These are phyloP conservation scores for Amblyraja radiata DNA, from an alignment of 2,797 vertebrate genomes.

Conservation along the genomic window DNA sequence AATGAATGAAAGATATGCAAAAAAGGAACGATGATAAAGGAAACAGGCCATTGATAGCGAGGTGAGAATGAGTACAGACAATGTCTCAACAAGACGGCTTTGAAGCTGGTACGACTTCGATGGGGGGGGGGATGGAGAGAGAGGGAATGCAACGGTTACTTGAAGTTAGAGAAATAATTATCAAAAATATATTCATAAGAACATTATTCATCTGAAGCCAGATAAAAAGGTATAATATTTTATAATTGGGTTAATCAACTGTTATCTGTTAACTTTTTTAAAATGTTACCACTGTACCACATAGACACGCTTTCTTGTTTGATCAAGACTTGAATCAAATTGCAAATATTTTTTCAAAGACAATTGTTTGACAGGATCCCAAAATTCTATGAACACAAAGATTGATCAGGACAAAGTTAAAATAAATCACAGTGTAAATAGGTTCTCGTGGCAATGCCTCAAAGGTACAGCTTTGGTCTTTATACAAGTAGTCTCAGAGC, in stretches of 20 bases:
- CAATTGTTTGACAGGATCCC: neutral
- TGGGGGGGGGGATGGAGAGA: no score
- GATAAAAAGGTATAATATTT: neutral
- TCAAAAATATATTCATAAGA: neutral
- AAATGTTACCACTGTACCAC: neutral
- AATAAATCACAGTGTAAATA: neutral
- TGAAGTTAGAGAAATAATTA: no score
- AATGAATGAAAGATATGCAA: no score
- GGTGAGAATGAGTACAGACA: no score
- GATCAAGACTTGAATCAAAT: neutral
- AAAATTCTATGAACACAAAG: neutral
- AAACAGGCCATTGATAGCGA: no score
- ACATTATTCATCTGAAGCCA: neutral
- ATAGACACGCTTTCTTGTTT: no score
- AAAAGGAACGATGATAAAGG: no score
- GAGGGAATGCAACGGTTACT: no score
- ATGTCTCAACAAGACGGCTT: no score
- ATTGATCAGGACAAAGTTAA: neutral
- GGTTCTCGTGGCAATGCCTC: neutral
- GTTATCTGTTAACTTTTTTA: neutral
- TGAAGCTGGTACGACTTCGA: no score
- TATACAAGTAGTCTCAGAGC: neutral
- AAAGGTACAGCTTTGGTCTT: neutral
- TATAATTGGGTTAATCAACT: neutral
- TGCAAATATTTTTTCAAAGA: neutral